A percentile compares a stretch with the other conserved stretches of the same genome.
phyloP scores from a whole-genome alignment of 1,140 invertebrate genomes.

The Bombus affinis region DNA sequence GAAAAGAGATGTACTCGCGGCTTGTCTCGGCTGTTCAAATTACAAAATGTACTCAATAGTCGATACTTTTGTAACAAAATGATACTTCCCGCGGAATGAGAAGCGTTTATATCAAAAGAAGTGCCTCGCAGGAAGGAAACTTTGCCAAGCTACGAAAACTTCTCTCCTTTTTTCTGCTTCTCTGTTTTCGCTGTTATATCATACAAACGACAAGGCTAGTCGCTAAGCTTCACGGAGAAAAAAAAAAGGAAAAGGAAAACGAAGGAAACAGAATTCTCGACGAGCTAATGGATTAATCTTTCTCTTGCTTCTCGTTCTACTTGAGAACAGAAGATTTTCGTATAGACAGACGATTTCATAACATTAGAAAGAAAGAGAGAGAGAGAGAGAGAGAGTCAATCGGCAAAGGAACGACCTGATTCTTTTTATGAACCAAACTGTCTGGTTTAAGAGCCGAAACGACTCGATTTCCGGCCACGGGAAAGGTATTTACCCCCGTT shows the following conservation, averaged over 20 bases:
- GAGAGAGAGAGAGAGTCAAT: neutral
- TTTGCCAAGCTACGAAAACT: neutral
- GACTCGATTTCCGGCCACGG: slow-evolving; percentile 66
- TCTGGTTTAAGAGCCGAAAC: slow-evolving; percentile 50
- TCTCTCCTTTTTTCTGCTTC: neutral
- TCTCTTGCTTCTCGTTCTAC: neutral
- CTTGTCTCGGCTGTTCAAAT: slow-evolving; percentile 7
- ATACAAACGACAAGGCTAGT: slow-evolving; percentile 11
- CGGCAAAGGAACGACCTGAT: neutral
- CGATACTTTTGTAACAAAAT: slow-evolving; percentile 41
- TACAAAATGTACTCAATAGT: slow-evolving; percentile 29
- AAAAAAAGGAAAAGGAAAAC: neutral
- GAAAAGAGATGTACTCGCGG: neutral
- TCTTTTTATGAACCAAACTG: slow-evolving; percentile 41
- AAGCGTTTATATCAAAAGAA: slow-evolving; percentile 15
- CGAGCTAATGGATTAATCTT: slow-evolving; percentile 41
- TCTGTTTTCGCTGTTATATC: slow-evolving; percentile 5
- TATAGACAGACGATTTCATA: neutral
- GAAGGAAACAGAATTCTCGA: neutral
- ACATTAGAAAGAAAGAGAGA: neutral
- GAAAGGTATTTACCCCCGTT: slow-evolving; percentile 30
- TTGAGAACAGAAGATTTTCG: neutral
- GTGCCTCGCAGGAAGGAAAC: neutral
- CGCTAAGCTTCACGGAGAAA: neutral
- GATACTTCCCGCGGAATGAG: neutral